phyloP scores from a whole-genome alignment of 2,888 invertebrate genomes.

The Drosophila paucipuncta region DNA sequence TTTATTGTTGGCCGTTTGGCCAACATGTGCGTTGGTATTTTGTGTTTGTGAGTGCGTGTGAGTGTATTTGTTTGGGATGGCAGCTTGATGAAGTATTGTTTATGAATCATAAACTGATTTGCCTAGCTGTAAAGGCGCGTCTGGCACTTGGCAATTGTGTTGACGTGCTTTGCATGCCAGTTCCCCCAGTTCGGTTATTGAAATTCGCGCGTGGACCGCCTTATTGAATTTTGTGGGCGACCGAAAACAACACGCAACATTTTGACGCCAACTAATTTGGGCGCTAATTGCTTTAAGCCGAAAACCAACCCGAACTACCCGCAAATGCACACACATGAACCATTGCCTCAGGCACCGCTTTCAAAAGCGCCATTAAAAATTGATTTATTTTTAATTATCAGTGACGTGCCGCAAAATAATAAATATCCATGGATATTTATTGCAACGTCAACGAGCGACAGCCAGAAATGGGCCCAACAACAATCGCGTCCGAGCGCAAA shows the following conservation, averaged over 20 bases:
- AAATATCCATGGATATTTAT: slow-evolving; percentile 82
- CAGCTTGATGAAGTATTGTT: slow-evolving; percentile 78
- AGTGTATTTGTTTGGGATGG: slow-evolving; percentile 43
- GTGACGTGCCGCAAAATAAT: slow-evolving; percentile 82
- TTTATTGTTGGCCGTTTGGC: slow-evolving; percentile 64
- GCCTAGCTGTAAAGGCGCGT: slow-evolving; percentile 64
- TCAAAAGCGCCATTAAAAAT: slow-evolving; percentile 72
- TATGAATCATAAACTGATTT: slow-evolving; percentile 78
- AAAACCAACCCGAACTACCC: slow-evolving; percentile 27
- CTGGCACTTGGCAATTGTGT: slow-evolving; percentile 50
- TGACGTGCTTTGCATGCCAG: slow-evolving; percentile 69
- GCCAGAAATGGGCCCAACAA: slow-evolving; percentile 47
- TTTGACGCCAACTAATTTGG: slow-evolving; percentile 64
- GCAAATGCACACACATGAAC: slow-evolving; percentile 18
- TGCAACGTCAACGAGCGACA: slow-evolving; percentile 74
- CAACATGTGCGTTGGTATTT: slow-evolving; percentile 48
- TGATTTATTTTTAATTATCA: slow-evolving; percentile 84
- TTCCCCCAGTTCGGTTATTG: slow-evolving; percentile 42
- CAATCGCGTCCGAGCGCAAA: slow-evolving; percentile 45
- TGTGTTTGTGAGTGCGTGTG: slow-evolving; percentile 27
- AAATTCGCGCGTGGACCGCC: slow-evolving; percentile 37
- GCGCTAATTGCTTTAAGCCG: slow-evolving; percentile 68
- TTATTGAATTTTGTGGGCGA: slow-evolving; percentile 58
- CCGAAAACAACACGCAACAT: slow-evolving; percentile 57
- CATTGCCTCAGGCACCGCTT: slow-evolving; percentile 25